Evolutionary conservation across 2,797 vertebrate species (phyloP), one percentile per base, ranked within the genome.

Genomic region (Semaprochilodus insignis): DNA sequence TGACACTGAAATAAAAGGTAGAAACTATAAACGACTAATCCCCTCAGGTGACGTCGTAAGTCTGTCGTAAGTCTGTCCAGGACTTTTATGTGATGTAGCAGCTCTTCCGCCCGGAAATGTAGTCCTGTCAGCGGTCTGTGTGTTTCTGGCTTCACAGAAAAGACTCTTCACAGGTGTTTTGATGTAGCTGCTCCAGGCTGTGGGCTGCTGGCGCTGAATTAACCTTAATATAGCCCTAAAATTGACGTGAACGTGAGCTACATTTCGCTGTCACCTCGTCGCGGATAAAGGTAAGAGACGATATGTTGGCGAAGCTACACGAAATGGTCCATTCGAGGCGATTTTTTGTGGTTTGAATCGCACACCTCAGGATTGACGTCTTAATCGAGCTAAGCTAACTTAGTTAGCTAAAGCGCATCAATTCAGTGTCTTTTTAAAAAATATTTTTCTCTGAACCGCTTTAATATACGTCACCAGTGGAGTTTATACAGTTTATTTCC

Each of bases 161-260:
- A 80, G 78, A 74, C 59, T 44, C 14, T 71, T 85, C 75, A 59
- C 82, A 74, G 81, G 40, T 86, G 87, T 88, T 85, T 85, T 83
- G 75, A 74, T 82, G 78, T 69, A 87, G 89, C 85, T 93, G 93
- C 91, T 94, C 92, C 90, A 89, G 93, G 83, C 90, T 92, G 86
- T 87, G 86, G 88, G 77, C 78, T 31, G 70, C 84, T 85, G 87
- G 78, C 72, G n/a, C 27, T 55, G 88, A 85, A 17, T 4, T 44
- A 19, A 51, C 44, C 1, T 15, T 48, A 70, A 54, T 72, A 83
- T 75, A 74, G 25, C 78, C 40, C 71, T 11, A 84, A 80, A 82
- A 72, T 65, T 54, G 19, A 25, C 72, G 87, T 65, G 15, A 2
- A 52, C 25, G 21, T 59, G 2, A 75, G 75, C 11, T 55, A 36